Base-by-base conservation (phyloP, 2,797 vertebrate genomes). In the Poeciliopsis infans region DNA sequence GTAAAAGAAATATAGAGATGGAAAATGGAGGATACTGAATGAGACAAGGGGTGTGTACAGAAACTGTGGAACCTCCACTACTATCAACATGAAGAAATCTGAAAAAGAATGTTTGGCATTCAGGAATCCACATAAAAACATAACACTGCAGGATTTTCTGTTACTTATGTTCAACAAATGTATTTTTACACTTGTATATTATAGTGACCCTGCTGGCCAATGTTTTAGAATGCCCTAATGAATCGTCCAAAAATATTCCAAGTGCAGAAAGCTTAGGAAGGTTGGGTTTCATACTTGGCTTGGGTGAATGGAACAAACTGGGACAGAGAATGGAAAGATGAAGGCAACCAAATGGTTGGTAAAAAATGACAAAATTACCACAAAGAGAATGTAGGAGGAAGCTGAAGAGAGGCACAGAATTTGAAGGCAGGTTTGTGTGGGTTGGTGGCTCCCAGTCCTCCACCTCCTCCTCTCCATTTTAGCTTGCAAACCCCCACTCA, bases 361-460 rank as follows among this genome's bases (percentile, higher is more conserved):
- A 75, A 83, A 68, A 70, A 83, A 93, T 84, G 89, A 93, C 92
- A 93, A 90, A 92, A 93, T 89, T 83, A 90, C 84, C 87, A 84
- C 90, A 76, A 86, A 92, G 85, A 85, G 88, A 73, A 91, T 16
- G 93, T 92, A 85, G 92, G 93, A 91, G 92, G 91, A 85, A 87
- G 89, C 86, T 82, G 87, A 80, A 76, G 76, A 87, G 85, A 85
- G 78, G 87, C 86, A 80, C 83, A 82, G 85, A 85, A 86, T 90
- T 87, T 83, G 66, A 81, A 83, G 87, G 88, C 92, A 88, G 90
- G 76, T 86, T 89, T 89, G 91, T 89, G 94, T 94, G 91, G 94
- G 94, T 87, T 86, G 91, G 89, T 88, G 81, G 91, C 92, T 92
- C 90, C 92, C 87, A 83, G 86, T 93, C 86, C 90, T 90, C 90